phyloP scores from a whole-genome alignment of 2,888 invertebrate genomes.

The Creontiades dilutus region DNA sequence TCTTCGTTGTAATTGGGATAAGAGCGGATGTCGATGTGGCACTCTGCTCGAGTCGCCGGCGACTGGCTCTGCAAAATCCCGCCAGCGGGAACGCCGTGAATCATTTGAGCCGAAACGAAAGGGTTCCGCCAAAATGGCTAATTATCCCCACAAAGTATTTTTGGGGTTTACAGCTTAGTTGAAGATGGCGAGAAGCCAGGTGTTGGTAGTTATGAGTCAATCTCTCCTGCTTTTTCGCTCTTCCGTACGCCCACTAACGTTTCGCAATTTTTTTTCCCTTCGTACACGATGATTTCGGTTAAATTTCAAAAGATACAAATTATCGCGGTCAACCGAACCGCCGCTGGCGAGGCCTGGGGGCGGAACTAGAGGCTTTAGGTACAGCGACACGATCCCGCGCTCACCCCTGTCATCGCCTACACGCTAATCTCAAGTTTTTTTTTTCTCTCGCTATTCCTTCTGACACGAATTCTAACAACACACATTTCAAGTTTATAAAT shows the following conservation, averaged over 20 bases:
- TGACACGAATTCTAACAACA: no score
- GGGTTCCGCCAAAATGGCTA: constrained; percentile 60
- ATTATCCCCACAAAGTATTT: constrained; percentile 57
- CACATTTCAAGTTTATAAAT: no score
- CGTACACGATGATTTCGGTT: background rate
- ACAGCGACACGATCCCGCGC: background rate
- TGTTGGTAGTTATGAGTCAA: constrained; percentile 34
- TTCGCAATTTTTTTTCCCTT: background rate
- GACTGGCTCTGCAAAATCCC: background rate
- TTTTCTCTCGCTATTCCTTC: background rate
- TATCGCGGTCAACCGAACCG: background rate
- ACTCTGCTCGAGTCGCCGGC: background rate
- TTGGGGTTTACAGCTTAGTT: constrained; percentile 54
- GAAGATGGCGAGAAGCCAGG: constrained; percentile 39
- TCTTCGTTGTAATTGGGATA: background rate
- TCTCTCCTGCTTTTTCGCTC: background rate
- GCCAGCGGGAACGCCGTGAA: constrained; percentile 1
- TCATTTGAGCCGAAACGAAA: constrained; percentile 61
- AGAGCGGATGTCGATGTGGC: background rate
- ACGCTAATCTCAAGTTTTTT: background rate
- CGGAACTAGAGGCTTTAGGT: background rate
- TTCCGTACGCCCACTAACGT: background rate
- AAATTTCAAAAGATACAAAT: background rate
- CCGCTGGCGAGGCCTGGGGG: background rate
- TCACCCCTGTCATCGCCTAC: background rate